Conservation (phyloP, 2,797 vertebrate species). For the Mus spretus region DNA sequence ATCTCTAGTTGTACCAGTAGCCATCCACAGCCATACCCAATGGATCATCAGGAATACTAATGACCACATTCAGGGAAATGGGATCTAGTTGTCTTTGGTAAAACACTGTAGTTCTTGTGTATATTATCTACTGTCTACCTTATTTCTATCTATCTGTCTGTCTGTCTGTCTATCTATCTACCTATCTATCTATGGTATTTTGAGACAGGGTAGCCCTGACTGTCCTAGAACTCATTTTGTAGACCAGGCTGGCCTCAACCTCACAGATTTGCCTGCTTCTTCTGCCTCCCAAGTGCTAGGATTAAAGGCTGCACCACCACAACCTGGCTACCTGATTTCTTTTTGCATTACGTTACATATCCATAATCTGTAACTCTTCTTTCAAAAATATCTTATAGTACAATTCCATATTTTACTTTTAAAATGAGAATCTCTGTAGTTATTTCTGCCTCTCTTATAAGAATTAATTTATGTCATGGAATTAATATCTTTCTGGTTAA, state of each 20-base stretch:
- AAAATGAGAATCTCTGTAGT: background rate
- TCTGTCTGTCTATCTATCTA: too few relatives aligned
- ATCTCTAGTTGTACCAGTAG: background rate
- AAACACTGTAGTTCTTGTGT: background rate
- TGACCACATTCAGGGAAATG: background rate
- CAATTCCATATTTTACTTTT: constrained; percentile 39
- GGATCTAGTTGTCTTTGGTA: background rate
- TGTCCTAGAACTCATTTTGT: too few relatives aligned
- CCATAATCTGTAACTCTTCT: background rate
- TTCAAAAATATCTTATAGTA: background rate
- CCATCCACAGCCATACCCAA: background rate
- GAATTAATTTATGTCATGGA: background rate
- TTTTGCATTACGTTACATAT: background rate
- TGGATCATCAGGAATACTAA: background rate
- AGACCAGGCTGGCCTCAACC: too few relatives aligned
- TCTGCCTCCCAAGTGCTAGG: too few relatives aligned
- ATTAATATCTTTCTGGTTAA: background rate
- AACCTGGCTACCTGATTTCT: too few relatives aligned
- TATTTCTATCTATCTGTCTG: background rate
- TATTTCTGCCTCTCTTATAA: constrained; percentile 2
- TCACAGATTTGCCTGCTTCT: too few relatives aligned
- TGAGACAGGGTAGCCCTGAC: background rate
- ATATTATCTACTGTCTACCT: background rate
- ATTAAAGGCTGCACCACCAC: too few relatives aligned
- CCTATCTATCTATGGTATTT: background rate